Percentiles rank a stretch among this genome's conserved stretches.
These are phyloP conservation scores for Garrulus glandarius DNA, from an alignment of 2,797 vertebrate genomes.

Conservation along the genomic window DNA sequence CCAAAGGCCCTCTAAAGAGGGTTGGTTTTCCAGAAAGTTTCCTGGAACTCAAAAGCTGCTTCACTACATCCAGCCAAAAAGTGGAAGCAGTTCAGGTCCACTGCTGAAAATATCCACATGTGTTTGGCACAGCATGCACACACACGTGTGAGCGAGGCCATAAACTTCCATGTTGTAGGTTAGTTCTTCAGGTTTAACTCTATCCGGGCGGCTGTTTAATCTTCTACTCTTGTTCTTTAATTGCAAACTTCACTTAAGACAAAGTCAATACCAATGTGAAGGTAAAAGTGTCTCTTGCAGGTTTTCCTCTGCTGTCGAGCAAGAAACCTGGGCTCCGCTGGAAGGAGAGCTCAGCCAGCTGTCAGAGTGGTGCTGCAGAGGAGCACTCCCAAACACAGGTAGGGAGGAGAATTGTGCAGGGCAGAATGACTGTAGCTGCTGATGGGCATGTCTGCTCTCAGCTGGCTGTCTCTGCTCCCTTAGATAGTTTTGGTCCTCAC, in stretches of 20 bases:
- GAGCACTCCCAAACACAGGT: constrained; percentile 18
- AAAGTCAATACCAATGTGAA: neutral
- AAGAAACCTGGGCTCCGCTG: neutral
- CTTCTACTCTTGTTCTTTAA: neutral
- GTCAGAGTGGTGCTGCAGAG: neutral
- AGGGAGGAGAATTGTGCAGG: neutral
- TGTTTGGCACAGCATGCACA: neutral
- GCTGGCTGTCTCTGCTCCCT: neutral
- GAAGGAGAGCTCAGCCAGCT: constrained; percentile 1
- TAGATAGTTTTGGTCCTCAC: neutral
- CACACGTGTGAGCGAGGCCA: neutral
- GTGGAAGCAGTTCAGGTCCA: neutral
- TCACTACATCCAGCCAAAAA: neutral
- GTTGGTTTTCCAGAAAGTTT: neutral
- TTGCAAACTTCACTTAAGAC: neutral
- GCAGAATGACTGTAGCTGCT: accelerated
- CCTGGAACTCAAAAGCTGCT: neutral
- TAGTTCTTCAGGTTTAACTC: neutral
- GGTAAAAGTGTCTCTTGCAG: constrained; percentile 41
- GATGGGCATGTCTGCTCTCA: neutral
- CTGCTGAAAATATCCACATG: neutral
- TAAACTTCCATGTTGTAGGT: neutral
- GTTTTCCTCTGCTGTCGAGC: constrained; percentile 28
- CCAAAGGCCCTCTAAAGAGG: neutral
- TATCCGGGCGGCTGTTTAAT: neutral